Percentiles rank a stretch among this genome's conserved stretches.
These are phyloP conservation scores for Sinhomidia bicolor DNA, from an alignment of 2,888 invertebrate species.

Conservation along the genomic window DNA sequence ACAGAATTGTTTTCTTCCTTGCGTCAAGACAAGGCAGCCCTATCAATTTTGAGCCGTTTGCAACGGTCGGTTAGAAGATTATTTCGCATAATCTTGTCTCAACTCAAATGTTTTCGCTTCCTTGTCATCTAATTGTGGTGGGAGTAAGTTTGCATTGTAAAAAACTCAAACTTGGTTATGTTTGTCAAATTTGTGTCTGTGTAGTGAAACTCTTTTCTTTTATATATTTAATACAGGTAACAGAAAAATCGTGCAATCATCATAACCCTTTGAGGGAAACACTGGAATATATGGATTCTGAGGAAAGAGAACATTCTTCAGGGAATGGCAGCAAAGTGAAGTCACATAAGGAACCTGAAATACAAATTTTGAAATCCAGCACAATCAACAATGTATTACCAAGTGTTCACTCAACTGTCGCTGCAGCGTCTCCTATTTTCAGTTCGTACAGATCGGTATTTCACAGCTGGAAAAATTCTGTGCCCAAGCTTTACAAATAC, in stretches of 20 bases:
- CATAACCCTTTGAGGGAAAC: background rate
- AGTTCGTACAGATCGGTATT: constrained; percentile 41
- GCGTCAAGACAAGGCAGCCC: background rate
- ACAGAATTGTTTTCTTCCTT: background rate
- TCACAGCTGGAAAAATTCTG: constrained; percentile 62
- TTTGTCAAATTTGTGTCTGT: background rate
- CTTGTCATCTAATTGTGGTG: background rate
- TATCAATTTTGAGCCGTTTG: background rate
- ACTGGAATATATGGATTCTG: background rate
- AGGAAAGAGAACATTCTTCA: background rate
- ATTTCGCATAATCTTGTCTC: background rate
- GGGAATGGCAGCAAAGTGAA: background rate
- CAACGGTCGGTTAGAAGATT: background rate
- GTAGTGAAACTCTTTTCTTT: background rate
- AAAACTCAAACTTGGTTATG: background rate
- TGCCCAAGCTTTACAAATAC: constrained; percentile 74
- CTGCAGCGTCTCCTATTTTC: constrained; percentile 8
- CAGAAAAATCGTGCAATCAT: background rate
- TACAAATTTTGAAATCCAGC: background rate
- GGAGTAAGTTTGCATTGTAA: background rate
- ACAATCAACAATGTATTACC: background rate
- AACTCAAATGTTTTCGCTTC: background rate
- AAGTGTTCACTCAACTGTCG: constrained; percentile 34
- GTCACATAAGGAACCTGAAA: background rate
- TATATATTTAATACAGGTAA: background rate